Conservation (phyloP, 2,888 invertebrate genomes). For the Amiota mariae region DNA sequence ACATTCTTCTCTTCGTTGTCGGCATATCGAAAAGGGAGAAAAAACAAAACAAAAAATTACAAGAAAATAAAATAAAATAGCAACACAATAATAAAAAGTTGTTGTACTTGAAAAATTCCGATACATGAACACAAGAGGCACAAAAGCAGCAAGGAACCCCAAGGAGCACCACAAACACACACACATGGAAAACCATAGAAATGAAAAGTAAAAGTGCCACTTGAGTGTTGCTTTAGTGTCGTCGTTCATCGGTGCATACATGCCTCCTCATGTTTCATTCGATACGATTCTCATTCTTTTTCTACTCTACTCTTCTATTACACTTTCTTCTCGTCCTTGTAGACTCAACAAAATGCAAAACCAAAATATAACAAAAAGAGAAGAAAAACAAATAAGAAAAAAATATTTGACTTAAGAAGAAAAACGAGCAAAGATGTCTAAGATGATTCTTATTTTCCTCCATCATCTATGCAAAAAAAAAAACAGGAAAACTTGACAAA, state of each 20-base stretch:
- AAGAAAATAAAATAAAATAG: conserved; percentile 11
- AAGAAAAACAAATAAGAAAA: background rate
- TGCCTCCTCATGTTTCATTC: background rate
- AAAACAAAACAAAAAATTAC: conserved; percentile 5
- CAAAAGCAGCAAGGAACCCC: background rate
- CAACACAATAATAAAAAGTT: conserved; percentile 35
- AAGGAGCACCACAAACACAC: too few relatives aligned
- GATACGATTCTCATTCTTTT: background rate
- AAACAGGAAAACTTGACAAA: too few relatives aligned
- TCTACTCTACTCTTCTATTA: too few relatives aligned
- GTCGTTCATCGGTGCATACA: conserved; percentile 3
- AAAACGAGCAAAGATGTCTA: conserved; percentile 55
- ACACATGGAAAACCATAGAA: conserved; percentile 44
- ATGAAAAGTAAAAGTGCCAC: conserved; percentile 62
- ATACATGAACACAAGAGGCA: conserved; percentile 37
- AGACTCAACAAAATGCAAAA: conserved; percentile 62
- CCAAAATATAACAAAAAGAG: conserved; percentile 22
- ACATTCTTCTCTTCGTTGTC: background rate
- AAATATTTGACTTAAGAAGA: conserved; percentile 45
- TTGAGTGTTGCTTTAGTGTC: conserved; percentile 50
- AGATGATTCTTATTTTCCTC: background rate
- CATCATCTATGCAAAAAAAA: conserved; percentile 47
- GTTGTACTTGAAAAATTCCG: conserved; percentile 41
- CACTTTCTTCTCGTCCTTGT: conserved; percentile 53
- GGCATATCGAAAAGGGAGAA: background rate